Conservation (phyloP, 2,888 invertebrate genomes). For the Herminia tarsipennalis region DNA sequence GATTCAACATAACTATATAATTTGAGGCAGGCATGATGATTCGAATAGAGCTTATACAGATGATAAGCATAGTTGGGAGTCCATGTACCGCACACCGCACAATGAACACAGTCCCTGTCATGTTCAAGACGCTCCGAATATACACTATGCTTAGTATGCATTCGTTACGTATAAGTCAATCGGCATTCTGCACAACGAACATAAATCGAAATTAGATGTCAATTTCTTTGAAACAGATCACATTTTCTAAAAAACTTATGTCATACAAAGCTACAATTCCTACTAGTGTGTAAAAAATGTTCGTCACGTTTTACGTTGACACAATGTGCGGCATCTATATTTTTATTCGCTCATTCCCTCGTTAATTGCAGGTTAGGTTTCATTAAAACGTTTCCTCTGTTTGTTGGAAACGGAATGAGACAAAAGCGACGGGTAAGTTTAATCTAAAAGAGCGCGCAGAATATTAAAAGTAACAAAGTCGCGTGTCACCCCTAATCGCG, state of each 20-base stretch:
- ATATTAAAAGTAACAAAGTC: slow-evolving; percentile 49
- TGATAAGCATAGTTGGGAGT: slow-evolving; percentile 53
- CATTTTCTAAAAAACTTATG: slow-evolving; percentile 40
- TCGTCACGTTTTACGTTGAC: too few relatives aligned
- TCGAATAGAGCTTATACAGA: slow-evolving; percentile 14
- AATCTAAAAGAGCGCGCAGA: slow-evolving; percentile 48
- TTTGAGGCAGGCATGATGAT: too few relatives aligned
- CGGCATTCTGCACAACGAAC: slow-evolving; percentile 49
- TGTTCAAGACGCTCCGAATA: slow-evolving; percentile 39
- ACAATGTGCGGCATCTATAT: too few relatives aligned
- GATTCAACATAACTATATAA: too few relatives aligned
- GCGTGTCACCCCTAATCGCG: slow-evolving; percentile 47
- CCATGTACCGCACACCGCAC: slow-evolving; percentile 27
- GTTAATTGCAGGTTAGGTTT: too few relatives aligned
- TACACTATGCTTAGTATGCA: slow-evolving; percentile 29
- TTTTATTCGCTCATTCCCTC: too few relatives aligned
- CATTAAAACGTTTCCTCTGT: slow-evolving; percentile 43
- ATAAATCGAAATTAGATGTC: too few relatives aligned
- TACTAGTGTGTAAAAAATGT: too few relatives aligned
- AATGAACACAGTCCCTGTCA: slow-evolving; percentile 29
- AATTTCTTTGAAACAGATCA: slow-evolving; percentile 21
- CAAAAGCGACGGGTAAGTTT: slow-evolving; percentile 38
- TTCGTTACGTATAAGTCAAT: slow-evolving; percentile 35
- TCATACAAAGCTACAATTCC: too few relatives aligned
- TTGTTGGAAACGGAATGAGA: slow-evolving; percentile 36